Evolutionary conservation across 2,113 vertebrate species (phyloP).

Genomic region (Etheostoma spectabile): DNA sequence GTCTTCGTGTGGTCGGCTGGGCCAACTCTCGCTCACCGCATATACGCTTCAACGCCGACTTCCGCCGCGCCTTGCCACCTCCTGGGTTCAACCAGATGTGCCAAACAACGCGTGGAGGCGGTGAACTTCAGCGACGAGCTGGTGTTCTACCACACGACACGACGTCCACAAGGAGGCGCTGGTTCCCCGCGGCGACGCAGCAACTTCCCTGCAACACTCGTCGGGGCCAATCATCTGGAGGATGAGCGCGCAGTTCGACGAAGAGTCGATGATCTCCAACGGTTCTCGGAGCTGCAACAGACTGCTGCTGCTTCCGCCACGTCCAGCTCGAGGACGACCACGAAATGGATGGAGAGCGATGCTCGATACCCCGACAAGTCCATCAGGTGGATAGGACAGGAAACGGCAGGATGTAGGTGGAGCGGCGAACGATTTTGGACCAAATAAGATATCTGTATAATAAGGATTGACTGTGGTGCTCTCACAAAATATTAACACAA

Average conservation of each 20-base stretch:
- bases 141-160: constrained; percentile 85
- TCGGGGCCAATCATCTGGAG: constrained; percentile 43
- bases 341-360: constrained; percentile 75
- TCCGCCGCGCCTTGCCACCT: constrained; percentile 85
- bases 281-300: constrained; percentile 57
- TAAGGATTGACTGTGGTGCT: no score
- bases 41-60: constrained; percentile 89
- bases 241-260: constrained; percentile 66
- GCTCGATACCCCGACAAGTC: constrained; percentile 62
- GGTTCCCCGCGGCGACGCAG: constrained; percentile 38
- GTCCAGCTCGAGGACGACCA: constrained; percentile 77
- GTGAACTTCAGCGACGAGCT: constrained; percentile 86
- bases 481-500: no score
- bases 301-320: constrained; percentile 51
- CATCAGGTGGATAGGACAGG: constrained; percentile 35
- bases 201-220: constrained; percentile 39
- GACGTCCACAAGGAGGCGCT: constrained; percentile 82
- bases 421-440: no score
- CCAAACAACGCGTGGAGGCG: constrained; percentile 81
- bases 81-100: constrained; percentile 80
- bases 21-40: constrained; percentile 87
- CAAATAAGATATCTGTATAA: no score
- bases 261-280: constrained; percentile 68
- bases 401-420: background rate
- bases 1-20: constrained; percentile 89